A percentile compares a stretch with the other conserved stretches of the same genome.
Conservation (phyloP, 2,888 invertebrate genomes). For the Dione vanillae region DNA sequence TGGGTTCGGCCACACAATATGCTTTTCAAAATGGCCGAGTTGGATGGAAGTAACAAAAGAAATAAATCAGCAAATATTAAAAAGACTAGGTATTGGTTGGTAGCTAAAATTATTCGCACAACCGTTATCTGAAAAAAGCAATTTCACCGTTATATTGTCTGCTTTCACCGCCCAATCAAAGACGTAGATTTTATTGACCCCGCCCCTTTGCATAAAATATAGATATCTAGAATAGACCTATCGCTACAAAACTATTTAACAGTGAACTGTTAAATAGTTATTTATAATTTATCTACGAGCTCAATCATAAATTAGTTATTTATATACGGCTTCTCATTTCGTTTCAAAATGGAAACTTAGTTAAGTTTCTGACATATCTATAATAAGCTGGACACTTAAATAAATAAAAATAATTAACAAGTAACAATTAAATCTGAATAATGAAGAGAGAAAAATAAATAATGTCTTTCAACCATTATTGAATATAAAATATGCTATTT, state of each 20-base stretch:
- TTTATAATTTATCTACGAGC: background rate
- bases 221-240: conserved; percentile 34
- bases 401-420: too few species aligned
- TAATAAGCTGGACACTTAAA: too few species aligned
- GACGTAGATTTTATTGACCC: conserved; percentile 43
- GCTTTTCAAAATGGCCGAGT: background rate
- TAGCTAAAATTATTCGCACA: conserved; percentile 35
- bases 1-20: background rate
- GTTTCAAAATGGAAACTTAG: background rate
- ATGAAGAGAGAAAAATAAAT: too few species aligned
- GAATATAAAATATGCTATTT: too few species aligned
- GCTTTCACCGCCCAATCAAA: conserved; percentile 47
- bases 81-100: conserved; percentile 35
- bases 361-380: background rate
- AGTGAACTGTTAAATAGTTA: background rate
- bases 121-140: conserved; percentile 38
- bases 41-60: background rate
- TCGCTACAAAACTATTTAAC: background rate
- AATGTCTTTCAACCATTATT: too few species aligned
- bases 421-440: too few species aligned
- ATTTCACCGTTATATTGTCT: conserved; percentile 44
- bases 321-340: background rate
- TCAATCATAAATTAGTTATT: too few species aligned
- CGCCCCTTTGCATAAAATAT: conserved; percentile 57
- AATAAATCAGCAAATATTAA: background rate